Evolutionary conservation across 2,113 vertebrate genomes (phyloP), one percentile per base, ranked within the genome.

Genomic region (Ailuropoda melanoleuca): DNA sequence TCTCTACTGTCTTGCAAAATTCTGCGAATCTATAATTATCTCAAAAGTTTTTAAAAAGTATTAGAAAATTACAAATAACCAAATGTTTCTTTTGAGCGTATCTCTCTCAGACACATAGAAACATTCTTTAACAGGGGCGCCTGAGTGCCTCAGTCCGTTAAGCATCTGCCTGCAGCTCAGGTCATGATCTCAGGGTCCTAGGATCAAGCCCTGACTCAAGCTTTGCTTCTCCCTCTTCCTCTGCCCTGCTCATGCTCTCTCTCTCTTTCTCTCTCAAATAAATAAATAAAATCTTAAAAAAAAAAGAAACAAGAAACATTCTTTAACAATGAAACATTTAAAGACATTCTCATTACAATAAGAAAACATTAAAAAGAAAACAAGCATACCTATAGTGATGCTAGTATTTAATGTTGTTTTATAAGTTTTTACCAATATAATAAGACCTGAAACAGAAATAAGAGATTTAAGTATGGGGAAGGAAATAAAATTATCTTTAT

Each of bases 31-130:
- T 93, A 5, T 58, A 90, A 82, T 75, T 88, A 62, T 68, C n/a
- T 97, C 8, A 81, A 90, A 95, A 58, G 9, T 37, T 90, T 85
- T 31, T 39, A 1, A 66, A 89, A 70, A 26, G 19, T 56, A 34
- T 80, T 60, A 90, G 74, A 81, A 80, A 87, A 74, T 91, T 90
- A 74, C 46, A 81, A 81, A 80, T 90, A 95, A 81, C 29, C 72
- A 83, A 19, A 80, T 72, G 21, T 86, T 95, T 86, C 55, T 86
- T 84, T 85, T 93, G n/a, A 83, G 18, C 77, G 46, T 86, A 13
- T 93, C 24, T 92, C 81, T 86, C 37, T 89, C 37, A 50, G 80
- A 62, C 34, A 18, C 15, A 95, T 6, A 80, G 29, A 93, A 64
- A 85, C 77, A 56, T 80, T 90, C 43, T 56, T 93, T 50, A 90